Base-by-base conservation (phyloP, 2,888 invertebrate species). In the Terebella lapidaria region DNA sequence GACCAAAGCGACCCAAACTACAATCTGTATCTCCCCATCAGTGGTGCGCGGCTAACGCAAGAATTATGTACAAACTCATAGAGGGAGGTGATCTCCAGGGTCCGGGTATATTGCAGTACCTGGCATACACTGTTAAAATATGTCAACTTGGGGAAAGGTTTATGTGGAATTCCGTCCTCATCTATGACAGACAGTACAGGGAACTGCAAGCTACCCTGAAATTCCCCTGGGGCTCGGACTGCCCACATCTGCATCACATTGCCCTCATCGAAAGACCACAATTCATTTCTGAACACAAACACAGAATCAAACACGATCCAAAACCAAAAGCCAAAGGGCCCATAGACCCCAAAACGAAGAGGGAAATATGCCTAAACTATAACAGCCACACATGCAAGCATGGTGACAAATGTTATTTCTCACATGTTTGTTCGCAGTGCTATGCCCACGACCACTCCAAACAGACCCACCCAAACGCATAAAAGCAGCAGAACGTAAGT, bases 161-260 rank as follows among this genome's bases (percentile, higher is more conserved):
- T 35, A 35, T 35, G 42, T 35, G 42, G 42, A n/a, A 35, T 10
- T 15, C 10, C n/a, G 42, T 35, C n/a, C 42, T 35, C 10, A 10
- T 15, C 10, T 35, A 35, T 35, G 42, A n/a, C 42, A 35, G 42
- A 35, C 42, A 35, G n/a, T 49, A 49, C 49, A 49, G 49, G 49
- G 49, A 49, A 24, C 49, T 49, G 24, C 49, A 49, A 24, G 18
- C 49, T 49, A n/a, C 49, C 10, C 49, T 49, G 18, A 49, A 49
- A 49, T 49, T 49, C 24, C 5, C 5, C 5, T 49, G 24, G n/a
- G 49, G 42, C n/a, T 10, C n/a, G 42, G 42, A 35, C n/a, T 35
- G 42, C 42, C 49, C 42, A 35, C 42, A 35, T 35, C 10, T 35
- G 10, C 42, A 35, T n/a, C 42, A 35, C 10, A n/a, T 35, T 35